phyloP scores from a whole-genome alignment of 2,113 vertebrate genomes.

The Nothocercus nigrocapillus region DNA sequence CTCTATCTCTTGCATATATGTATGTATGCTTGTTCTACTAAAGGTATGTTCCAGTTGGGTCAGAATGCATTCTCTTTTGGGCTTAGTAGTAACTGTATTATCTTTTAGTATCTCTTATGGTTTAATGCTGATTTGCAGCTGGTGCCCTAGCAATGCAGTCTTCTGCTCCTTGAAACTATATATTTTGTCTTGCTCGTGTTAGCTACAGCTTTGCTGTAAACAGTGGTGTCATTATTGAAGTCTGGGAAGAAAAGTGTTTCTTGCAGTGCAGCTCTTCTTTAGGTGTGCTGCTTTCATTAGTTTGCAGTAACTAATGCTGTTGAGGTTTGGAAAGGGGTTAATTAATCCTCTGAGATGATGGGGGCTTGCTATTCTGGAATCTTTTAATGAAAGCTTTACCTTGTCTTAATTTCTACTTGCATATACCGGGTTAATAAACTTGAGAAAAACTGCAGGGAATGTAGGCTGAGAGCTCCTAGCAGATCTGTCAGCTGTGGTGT shows the following conservation, averaged over 20 bases:
- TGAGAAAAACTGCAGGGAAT: background rate
- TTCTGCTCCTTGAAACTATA: background rate
- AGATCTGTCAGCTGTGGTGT: background rate
- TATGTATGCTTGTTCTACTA: background rate
- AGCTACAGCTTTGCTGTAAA: background rate
- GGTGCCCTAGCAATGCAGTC: background rate
- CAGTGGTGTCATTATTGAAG: background rate
- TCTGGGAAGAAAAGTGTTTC: background rate
- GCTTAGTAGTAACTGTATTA: background rate
- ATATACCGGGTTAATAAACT: rapidly evolving
- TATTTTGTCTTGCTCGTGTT: background rate
- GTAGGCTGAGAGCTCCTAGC: background rate
- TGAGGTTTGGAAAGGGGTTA: background rate
- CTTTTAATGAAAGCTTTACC: background rate
- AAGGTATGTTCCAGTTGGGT: background rate
- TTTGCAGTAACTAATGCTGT: background rate
- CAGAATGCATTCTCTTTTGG: background rate
- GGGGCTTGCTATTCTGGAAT: background rate
- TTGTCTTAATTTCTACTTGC: background rate
- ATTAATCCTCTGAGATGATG: background rate
- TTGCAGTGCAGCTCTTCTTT: background rate
- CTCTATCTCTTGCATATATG: rapidly evolving
- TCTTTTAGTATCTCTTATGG: background rate
- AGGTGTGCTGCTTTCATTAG: background rate
- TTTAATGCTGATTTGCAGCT: background rate